A percentile compares a stretch with the other conserved stretches of the same genome.
These are phyloP conservation scores for Alligator sinensis DNA, from an alignment of 2,113 vertebrate species.

Conservation along the genomic window DNA sequence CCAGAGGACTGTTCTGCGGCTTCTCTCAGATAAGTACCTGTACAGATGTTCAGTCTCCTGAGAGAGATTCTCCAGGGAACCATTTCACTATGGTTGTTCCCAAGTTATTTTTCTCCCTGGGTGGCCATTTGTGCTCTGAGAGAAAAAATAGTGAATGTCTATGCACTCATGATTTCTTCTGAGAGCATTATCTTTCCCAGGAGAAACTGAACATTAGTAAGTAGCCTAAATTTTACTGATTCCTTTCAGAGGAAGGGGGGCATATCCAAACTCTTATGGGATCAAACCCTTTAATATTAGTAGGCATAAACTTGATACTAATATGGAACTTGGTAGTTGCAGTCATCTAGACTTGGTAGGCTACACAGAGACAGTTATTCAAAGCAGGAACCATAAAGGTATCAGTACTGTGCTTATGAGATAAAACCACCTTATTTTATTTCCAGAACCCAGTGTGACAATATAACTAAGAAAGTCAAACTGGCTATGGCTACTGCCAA, in stretches of 20 bases:
- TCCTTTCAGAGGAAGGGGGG: rapidly evolving
- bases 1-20: too few relatives aligned
- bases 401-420: neutral
- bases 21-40: too few relatives aligned
- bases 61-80: too few relatives aligned
- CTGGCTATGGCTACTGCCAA: neutral
- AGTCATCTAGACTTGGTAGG: neutral
- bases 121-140: too few relatives aligned
- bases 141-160: too few relatives aligned
- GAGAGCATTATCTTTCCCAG: too few relatives aligned
- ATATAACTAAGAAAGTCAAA: neutral
- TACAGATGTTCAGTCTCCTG: too few relatives aligned
- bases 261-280: neutral
- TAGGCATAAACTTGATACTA: neutral
- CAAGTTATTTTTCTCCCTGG: too few relatives aligned
- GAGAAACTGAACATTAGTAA: too few relatives aligned
- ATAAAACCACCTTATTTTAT: neutral
- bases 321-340: neutral
- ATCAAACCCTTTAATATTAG: neutral
- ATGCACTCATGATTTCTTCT: too few relatives aligned
- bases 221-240: too few relatives aligned
- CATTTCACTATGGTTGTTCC: too few relatives aligned
- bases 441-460: neutral
- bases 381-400: neutral
- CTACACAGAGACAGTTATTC: neutral